Evolutionary conservation across 1,140 invertebrate genomes (phyloP).

Genomic region (Neodiprion lecontei): DNA sequence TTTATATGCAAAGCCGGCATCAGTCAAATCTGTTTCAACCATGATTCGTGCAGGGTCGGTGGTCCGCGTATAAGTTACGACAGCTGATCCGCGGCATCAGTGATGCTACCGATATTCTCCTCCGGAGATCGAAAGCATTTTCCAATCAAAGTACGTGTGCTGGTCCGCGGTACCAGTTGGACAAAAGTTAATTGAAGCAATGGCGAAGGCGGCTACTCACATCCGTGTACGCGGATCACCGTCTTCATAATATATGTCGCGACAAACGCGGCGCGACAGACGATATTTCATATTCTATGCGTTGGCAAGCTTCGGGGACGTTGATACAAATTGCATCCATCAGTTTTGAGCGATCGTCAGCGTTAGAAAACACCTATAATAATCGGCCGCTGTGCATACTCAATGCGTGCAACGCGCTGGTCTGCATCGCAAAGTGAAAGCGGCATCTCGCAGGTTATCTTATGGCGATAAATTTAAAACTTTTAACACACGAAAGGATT

Average conservation of each 20-base stretch:
- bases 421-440: no score
- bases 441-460: no score
- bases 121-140: no score
- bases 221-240: no score
- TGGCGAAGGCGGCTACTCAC: no score
- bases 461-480: background rate
- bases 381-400: no score
- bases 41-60: background rate
- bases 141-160: background rate
- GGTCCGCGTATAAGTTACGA: background rate
- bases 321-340: background rate
- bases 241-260: background rate
- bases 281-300: background rate
- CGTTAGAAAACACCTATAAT: background rate
- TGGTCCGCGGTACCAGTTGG: background rate
- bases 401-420: no score
- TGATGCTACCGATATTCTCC: background rate
- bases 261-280: background rate
- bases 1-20: slow-evolving; percentile 21
- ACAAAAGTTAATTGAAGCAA: no score
- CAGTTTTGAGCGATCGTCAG: background rate
- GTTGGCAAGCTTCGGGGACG: background rate
- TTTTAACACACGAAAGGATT: background rate
- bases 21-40: slow-evolving; percentile 6
- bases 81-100: background rate